phyloP scores from a whole-genome alignment of 2,888 invertebrate genomes.

The Agriotes lineatus region DNA sequence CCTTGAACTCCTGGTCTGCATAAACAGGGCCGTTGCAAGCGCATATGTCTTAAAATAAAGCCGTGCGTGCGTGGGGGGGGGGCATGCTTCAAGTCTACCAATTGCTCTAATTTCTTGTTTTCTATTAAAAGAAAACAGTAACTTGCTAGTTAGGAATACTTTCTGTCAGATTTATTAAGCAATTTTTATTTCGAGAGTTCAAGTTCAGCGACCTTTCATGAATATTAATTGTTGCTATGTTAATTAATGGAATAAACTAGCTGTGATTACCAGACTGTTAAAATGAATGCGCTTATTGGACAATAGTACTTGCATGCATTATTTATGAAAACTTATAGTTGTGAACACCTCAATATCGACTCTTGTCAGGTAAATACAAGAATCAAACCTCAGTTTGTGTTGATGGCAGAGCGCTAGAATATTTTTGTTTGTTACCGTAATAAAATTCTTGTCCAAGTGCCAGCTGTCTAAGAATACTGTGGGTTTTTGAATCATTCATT shows the following conservation, averaged over 20 bases:
- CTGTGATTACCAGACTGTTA: constrained; percentile 37
- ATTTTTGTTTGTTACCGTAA: constrained; percentile 42
- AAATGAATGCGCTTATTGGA: constrained; percentile 23
- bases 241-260: constrained; percentile 19
- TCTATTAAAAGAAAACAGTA: too few species aligned
- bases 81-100: too few species aligned
- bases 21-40: too few species aligned
- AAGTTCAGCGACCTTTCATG: constrained; percentile 37
- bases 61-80: too few species aligned
- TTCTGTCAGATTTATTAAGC: not conserved
- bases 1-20: not conserved
- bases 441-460: constrained; percentile 46
- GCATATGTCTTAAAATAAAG: too few species aligned
- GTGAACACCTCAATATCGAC: too few species aligned
- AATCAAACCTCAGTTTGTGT: not conserved
- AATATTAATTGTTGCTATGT: constrained; percentile 35
- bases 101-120: too few species aligned
- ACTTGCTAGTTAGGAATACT: too few species aligned
- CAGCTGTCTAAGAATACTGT: constrained; percentile 47
- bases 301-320: constrained; percentile 15
- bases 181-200: constrained; percentile 18
- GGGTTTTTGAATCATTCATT: constrained; percentile 32
- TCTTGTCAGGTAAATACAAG: not conserved
- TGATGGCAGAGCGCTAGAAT: constrained; percentile 10
- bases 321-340: not conserved